phyloP scores from a whole-genome alignment of 2,113 vertebrate species.

The Cebus imitator region DNA sequence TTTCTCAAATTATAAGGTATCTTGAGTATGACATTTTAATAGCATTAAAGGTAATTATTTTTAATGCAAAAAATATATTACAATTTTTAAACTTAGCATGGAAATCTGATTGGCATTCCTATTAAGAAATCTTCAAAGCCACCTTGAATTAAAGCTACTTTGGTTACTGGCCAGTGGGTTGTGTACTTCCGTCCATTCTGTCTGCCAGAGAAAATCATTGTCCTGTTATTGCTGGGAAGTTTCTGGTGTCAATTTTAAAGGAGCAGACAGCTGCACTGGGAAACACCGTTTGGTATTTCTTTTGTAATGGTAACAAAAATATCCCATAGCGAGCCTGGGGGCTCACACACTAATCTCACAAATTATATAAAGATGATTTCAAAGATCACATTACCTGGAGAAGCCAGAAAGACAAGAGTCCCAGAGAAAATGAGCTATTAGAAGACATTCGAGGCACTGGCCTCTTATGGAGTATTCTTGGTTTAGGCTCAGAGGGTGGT shows the following conservation, averaged over 20 bases:
- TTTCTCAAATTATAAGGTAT: neutral
- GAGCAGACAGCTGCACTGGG: neutral
- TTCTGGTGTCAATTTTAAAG: neutral
- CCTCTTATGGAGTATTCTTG: neutral
- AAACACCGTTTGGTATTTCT: neutral
- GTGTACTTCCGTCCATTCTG: neutral
- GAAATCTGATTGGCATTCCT: neutral
- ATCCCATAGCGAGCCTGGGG: neutral
- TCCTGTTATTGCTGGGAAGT: neutral
- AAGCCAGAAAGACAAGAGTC: neutral
- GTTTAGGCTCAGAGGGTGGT: neutral
- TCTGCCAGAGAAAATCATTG: neutral
- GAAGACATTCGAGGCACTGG: neutral
- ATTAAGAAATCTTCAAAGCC: constrained; percentile 27
- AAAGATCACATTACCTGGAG: neutral
- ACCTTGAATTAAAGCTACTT: neutral
- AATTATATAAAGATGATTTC: neutral
- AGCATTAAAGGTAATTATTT: neutral
- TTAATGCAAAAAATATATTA: neutral
- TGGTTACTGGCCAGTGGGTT: neutral
- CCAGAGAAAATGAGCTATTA: neutral
- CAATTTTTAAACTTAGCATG: neutral
- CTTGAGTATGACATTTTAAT: neutral
- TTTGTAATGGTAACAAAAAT: neutral
- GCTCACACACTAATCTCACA: neutral